A percentile compares a stretch with the other conserved stretches of the same genome.
Evolutionary conservation across 2,888 invertebrate species (phyloP).

Genomic region (Trichopoda pennipes): DNA sequence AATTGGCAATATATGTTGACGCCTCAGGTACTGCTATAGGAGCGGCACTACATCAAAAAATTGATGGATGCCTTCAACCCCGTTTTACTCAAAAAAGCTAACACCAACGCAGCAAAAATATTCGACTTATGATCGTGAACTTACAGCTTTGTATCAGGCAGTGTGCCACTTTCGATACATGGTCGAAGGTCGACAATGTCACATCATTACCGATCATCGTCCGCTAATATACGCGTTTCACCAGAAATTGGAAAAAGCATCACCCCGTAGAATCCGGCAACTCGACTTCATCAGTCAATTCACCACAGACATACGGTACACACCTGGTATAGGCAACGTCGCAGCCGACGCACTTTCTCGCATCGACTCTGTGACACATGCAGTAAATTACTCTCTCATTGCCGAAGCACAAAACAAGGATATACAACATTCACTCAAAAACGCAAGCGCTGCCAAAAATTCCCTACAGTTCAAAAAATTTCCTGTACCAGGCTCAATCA

Average conservation of each 20-base stretch:
- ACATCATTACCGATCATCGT: constrained; percentile 7
- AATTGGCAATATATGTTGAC: constrained; percentile 46
- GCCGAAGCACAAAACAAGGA: no score
- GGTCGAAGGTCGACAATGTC: constrained; percentile 8
- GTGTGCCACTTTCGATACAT: constrained; percentile 24
- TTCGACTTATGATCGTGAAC: constrained; percentile 66
- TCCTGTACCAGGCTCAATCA: not conserved
- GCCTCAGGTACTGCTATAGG: constrained; percentile 51
- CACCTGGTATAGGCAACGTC: no score
- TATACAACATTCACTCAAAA: not conserved
- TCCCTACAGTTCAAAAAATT: no score
- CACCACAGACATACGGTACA: constrained; percentile 6
- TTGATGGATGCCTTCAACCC: constrained; percentile 35
- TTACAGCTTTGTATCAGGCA: not conserved
- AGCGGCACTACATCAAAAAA: constrained; percentile 48
- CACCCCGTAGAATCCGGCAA: not conserved
- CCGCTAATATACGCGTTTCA: constrained; percentile 2
- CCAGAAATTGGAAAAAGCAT: not conserved
- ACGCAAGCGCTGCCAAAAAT: constrained; percentile 21
- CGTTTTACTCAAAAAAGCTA: constrained; percentile 12
- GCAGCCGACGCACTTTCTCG: no score
- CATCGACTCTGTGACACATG: no score
- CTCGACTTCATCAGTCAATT: not conserved
- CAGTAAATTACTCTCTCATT: no score
- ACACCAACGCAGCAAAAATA: constrained; percentile 26